phyloP scores from a whole-genome alignment of 64 coral and sea anemone species.

The Orbicella faveolata region DNA sequence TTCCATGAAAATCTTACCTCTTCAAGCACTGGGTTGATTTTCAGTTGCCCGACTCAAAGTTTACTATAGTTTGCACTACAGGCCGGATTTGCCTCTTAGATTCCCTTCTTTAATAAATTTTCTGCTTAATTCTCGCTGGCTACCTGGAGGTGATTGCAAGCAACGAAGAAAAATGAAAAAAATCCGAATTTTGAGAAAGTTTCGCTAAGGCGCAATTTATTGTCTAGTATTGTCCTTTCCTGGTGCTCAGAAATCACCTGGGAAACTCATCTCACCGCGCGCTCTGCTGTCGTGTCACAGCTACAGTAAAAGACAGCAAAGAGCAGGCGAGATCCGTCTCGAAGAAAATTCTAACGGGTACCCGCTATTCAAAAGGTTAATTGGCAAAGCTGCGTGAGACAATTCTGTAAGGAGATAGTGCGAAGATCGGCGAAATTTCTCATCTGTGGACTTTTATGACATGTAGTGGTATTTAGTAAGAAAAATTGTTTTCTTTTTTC shows the following conservation, averaged over 20 bases:
- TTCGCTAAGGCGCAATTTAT: neutral
- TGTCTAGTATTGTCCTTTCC: neutral
- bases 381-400: neutral
- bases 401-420: neutral
- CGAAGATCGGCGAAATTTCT: neutral
- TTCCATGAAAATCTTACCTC: neutral
- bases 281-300: slow-evolving; percentile 15
- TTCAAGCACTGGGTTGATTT: neutral
- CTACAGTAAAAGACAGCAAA: neutral
- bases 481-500: slow-evolving; percentile 50
- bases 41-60: neutral
- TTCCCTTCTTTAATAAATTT: neutral
- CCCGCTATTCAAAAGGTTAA: slow-evolving; percentile 14
- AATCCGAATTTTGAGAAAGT: neutral
- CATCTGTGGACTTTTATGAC: neutral
- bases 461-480: neutral
- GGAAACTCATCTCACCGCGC: neutral
- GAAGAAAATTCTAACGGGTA: slow-evolving; percentile 15
- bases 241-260: slow-evolving; percentile 24
- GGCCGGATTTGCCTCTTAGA: neutral
- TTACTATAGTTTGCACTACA: neutral
- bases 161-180: neutral
- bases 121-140: neutral
- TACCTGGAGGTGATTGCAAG: neutral
- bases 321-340: neutral